Evolutionary conservation across 2,888 invertebrate genomes (phyloP), one percentile per base, ranked within the genome.

Genomic region (Macrosoma leucophasiata): DNA sequence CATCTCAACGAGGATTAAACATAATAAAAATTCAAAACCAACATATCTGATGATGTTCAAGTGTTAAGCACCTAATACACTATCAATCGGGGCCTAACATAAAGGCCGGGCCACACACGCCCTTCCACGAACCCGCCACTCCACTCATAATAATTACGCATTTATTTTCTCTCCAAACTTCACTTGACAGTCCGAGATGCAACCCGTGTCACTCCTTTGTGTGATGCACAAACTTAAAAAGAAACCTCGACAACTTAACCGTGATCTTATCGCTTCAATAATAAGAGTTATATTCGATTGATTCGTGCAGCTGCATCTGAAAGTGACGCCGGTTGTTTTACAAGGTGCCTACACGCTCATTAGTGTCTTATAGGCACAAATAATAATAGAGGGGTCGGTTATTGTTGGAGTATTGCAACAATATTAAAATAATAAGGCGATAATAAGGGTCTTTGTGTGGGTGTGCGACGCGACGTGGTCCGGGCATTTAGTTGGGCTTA

Each of bases 351-450:
- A 77, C 77, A 74, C 70, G 72, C 73, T 82, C 81, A 79, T 81
- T 82, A 82, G 72, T 68, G 74, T 64, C 64, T 67, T 70, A 67
- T 65, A 67, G 64, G 65, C 62, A 70, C 67, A 76, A 71, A 62
- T 55, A 62, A 62, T 59, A 57, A 48, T 50, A 48, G 56, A 54
- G 60, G 53, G 60, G 43, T 39, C 62, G 58, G 56, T 58, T 60
- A 65, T 70, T 69, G 71, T 74, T 57, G 57, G 45, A 61, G 62
- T 69, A 66, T 68, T 67, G 74, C 73, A 76, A 78, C 77, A 76
- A 74, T 78, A 75, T 76, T 78, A 74, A 74, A 79, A 81, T 81
- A 79, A 79, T 77, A 75, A 68, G 60, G 45, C 52, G 61, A 74
- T 78, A 77, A 78, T 78, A 72, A 65, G 66, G 62, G 54, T 56